phyloP scores from a whole-genome alignment of 1,140 invertebrate species.

The Stegodyphus dumicola region DNA sequence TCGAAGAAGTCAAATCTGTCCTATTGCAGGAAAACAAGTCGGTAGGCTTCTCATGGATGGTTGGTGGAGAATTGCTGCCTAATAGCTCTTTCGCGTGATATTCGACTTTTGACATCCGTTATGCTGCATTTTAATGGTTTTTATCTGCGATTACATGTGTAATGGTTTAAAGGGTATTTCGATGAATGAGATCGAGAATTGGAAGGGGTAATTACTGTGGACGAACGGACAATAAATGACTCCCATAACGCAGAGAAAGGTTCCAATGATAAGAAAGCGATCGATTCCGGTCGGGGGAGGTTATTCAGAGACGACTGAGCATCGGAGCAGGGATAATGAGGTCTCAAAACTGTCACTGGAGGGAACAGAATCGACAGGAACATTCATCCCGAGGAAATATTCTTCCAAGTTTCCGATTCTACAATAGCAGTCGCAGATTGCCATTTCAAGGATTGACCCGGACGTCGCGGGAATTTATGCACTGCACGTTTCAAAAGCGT shows the following conservation, averaged over 20 bases:
- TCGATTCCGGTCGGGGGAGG: neutral
- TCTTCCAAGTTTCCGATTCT: constrained; percentile 9
- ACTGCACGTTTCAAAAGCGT: no score
- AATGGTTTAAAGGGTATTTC: constrained; percentile 19
- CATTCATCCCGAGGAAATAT: constrained; percentile 7
- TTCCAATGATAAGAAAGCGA: constrained; percentile 1
- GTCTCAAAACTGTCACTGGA: constrained; percentile 31
- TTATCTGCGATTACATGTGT: constrained; percentile 38
- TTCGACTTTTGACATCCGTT: constrained; percentile 13
- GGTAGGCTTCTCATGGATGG: no score
- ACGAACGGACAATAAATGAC: constrained; percentile 25
- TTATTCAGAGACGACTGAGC: no score
- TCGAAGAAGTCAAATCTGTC: no score
- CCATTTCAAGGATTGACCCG: no score
- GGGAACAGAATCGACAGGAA: constrained; percentile 14
- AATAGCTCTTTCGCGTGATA: no score
- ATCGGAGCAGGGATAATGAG: constrained; percentile 14
- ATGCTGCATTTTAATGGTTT: constrained; percentile 27
- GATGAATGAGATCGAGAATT: neutral
- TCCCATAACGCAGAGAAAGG: neutral
- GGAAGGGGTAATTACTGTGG: constrained; percentile 27
- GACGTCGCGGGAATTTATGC: no score
- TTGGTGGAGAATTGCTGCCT: no score
- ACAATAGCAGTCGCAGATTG: neutral
- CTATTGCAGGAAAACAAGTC: no score